Percentiles rank a stretch among this genome's conserved stretches.
Conservation (phyloP, 2,888 invertebrate genomes). For the Lochmaea capreae region DNA sequence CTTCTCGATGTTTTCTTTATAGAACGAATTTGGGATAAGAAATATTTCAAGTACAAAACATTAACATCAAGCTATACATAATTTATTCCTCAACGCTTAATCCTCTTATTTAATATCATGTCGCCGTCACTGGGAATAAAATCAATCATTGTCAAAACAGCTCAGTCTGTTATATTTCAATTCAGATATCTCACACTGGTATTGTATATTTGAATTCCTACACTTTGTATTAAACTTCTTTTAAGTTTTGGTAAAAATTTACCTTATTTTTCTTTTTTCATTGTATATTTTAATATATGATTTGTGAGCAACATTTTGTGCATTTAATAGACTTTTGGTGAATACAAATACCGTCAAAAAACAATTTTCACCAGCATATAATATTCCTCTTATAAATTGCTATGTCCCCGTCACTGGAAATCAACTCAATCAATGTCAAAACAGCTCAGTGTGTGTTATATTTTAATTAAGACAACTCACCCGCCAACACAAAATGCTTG, state of each 20-base stretch:
- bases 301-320: too few species aligned
- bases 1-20: not conserved
- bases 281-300: too few species aligned
- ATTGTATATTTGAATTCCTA: too few species aligned
- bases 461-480: slow-evolving; percentile 4
- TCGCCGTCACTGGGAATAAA: slow-evolving; percentile 2
- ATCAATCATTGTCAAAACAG: not conserved
- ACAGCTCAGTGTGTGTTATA: slow-evolving; percentile 1
- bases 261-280: too few species aligned
- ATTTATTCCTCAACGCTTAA: not conserved
- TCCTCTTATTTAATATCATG: not conserved
- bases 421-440: slow-evolving; percentile 1
- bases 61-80: too few species aligned
- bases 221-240: too few species aligned
- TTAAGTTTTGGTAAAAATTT: too few species aligned
- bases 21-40: not conserved
- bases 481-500: slow-evolving; percentile 10
- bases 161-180: slow-evolving; percentile 6
- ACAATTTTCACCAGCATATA: not conserved
- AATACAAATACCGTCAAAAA: not conserved
- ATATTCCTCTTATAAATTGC: not conserved
- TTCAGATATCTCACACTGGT: not conserved
- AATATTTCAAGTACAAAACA: too few species aligned
- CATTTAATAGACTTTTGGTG: too few species aligned
- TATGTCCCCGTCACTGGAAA: not conserved